Evolutionary conservation across 2,797 vertebrate species (phyloP).

Genomic region (Pogoniulus pusillus): DNA sequence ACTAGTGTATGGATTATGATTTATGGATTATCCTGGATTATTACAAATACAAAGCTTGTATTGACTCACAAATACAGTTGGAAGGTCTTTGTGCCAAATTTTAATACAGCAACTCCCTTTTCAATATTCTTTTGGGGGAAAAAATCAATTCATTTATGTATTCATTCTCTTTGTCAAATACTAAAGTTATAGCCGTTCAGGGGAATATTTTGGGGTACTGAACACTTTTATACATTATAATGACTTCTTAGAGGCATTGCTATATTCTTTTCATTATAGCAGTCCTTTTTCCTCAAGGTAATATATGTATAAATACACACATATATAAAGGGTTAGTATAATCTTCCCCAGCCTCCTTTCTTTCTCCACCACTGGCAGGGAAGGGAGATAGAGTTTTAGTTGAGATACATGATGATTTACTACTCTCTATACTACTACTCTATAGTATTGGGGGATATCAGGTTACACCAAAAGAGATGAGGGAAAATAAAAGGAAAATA

Average conservation of each 20-base stretch:
- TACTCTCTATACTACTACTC: too few species aligned
- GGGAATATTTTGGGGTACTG: background rate
- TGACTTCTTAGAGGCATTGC: background rate
- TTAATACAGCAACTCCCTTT: conserved; percentile 24
- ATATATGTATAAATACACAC: background rate
- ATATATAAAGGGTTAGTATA: too few species aligned
- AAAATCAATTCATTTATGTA: background rate
- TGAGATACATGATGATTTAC: too few species aligned
- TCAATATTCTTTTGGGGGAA: background rate
- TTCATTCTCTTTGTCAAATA: conserved; percentile 11
- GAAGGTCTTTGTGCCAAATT: conserved; percentile 18
- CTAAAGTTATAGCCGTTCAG: conserved; percentile 14
- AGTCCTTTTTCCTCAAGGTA: background rate
- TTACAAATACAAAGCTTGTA: background rate
- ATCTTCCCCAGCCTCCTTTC: too few species aligned
- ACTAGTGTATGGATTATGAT: background rate
- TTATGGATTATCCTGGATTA: background rate
- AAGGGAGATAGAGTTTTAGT: too few species aligned
- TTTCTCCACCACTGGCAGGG: too few species aligned
- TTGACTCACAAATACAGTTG: background rate
- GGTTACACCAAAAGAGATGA: too few species aligned
- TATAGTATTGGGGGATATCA: too few species aligned
- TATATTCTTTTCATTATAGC: background rate
- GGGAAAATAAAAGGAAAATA: too few species aligned
- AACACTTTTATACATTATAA: conserved; percentile 22